Evolutionary conservation across 1,140 invertebrate genomes (phyloP).

Genomic region (Theocolax elegans): DNA sequence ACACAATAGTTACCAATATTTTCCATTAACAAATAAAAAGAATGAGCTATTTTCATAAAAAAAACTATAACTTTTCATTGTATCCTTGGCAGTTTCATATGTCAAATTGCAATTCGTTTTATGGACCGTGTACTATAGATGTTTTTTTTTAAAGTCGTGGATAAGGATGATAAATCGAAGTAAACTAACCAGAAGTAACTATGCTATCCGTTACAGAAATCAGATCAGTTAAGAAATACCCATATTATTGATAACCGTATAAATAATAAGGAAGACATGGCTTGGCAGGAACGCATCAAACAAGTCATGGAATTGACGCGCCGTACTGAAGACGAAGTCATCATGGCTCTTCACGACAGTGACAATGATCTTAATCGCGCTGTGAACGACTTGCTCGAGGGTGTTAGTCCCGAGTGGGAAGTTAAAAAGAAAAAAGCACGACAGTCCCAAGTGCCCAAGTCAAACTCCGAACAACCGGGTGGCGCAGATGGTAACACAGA

Average conservation of each 20-base stretch:
- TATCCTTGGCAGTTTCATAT: no score
- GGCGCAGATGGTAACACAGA: constrained; percentile 62
- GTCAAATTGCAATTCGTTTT: no score
- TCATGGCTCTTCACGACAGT: constrained; percentile 84
- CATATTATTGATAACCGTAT: constrained; percentile 76
- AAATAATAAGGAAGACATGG: constrained; percentile 72
- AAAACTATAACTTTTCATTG: no score
- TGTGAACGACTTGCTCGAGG: constrained; percentile 81
- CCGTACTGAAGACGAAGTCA: constrained; percentile 83
- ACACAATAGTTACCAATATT: no score
- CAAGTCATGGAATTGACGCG: constrained; percentile 84
- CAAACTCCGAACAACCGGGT: constrained; percentile 56
- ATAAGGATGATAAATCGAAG: no score
- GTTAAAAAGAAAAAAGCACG: constrained; percentile 89
- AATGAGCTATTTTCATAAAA: no score
- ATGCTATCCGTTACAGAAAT: no score
- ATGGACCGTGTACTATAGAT: no score
- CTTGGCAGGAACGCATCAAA: constrained; percentile 78
- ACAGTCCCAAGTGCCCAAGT: constrained; percentile 68
- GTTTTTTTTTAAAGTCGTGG: no score
- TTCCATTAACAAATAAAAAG: no score
- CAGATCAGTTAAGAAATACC: constrained; percentile 71
- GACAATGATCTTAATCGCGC: constrained; percentile 82
- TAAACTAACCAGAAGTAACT: no score
- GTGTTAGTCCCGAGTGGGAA: constrained; percentile 67